A percentile compares a stretch with the other conserved stretches of the same genome.
Conservation (phyloP, 2,888 invertebrate species). For the Erebia epiphron region DNA sequence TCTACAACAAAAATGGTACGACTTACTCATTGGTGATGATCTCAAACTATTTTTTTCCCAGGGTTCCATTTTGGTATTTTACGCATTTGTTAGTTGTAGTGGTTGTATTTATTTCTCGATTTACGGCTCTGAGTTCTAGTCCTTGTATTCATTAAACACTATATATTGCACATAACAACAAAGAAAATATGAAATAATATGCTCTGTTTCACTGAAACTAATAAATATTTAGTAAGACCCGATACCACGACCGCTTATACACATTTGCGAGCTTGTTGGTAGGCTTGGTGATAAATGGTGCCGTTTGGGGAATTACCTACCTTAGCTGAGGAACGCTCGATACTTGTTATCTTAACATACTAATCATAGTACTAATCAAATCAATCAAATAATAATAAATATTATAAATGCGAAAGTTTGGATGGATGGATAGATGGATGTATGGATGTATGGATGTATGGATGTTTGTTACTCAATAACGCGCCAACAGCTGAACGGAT, state of each 20-base stretch:
- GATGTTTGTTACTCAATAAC: no score
- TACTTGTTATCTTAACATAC: no score
- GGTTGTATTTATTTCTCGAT: no score
- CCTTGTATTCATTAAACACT: no score
- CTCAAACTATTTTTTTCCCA: not conserved
- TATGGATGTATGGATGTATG: no score
- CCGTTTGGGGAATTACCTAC: constrained; percentile 6
- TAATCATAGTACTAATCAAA: no score
- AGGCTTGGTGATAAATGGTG: not conserved
- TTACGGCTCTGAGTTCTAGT: no score
- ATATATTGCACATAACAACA: not conserved
- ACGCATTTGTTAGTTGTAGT: not conserved
- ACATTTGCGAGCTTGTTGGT: not conserved
- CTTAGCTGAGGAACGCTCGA: constrained; percentile 5
- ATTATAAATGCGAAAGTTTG: no score
- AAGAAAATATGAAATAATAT: not conserved
- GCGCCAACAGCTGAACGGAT: no score
- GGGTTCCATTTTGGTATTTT: not conserved
- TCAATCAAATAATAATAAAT: no score
- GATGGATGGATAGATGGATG: no score
- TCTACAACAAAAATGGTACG: not conserved
- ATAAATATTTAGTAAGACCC: not conserved
- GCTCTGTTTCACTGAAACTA: not conserved
- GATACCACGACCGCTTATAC: not conserved
- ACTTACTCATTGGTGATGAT: constrained; percentile 12